Evolutionary conservation across 2,797 vertebrate genomes (phyloP), one percentile per base, ranked within the genome.

Genomic region (Anableps anableps): DNA sequence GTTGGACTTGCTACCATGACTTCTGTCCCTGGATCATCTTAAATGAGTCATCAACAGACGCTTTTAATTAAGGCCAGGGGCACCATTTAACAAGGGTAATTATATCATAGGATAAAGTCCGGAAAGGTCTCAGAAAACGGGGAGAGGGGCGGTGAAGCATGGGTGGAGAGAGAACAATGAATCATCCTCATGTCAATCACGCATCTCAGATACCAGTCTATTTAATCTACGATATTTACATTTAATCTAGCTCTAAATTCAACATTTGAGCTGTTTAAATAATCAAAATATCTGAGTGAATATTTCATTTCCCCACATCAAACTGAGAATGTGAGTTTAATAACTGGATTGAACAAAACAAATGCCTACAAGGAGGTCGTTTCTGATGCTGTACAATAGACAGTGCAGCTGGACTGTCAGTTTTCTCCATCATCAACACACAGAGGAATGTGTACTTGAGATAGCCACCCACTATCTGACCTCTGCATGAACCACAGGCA

Each of bases 11-110:
- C 85, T 89, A 91, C 84, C 84, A 83, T 82, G 72, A 91, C 85
- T 88, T 83, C 85, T 90, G 88, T 84, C 78, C 77, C 84, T 58
- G 53, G 81, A 92, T 91, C 88, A 85, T 80, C 86, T 84, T 88
- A 93, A 94, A 91, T 92, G 94, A 96, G 91, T 94, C 93, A 94
- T 95, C 93, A 94, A 80, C 92, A 86, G 88, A 87, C 86, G 86
- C 88, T 81, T 92, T 93, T 94, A 94, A 95, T 95, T 95, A 95
- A 95, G 86, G 86, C 93, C 91, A 86, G 84, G 83, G 88, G 89
- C 83, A 48, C 78, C 84, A 76, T 92, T 92, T 89, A 94, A 91
- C 55, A 29, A 92, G 88, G 80, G 79, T 93, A 93, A 95, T 93
- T 93, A 95, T 89, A 94, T 90, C 80, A 90, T 41, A 82, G 83